phyloP scores from a whole-genome alignment of 2,113 vertebrate genomes.

The Xerus inauris region DNA sequence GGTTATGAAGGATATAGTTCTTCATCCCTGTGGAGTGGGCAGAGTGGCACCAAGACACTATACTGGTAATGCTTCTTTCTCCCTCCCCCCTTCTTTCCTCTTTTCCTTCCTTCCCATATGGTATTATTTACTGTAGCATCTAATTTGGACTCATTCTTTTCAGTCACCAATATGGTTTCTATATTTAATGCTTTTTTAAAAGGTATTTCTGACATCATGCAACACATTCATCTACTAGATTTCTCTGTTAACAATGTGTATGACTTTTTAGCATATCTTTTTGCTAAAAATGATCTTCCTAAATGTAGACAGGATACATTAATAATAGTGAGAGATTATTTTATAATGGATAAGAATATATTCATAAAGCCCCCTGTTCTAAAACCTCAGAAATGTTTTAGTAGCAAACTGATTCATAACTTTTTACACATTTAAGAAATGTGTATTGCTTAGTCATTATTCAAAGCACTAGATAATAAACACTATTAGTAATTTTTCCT shows the following conservation, averaged over 20 bases:
- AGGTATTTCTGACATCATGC: slow-evolving; percentile 44
- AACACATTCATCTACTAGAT: neutral
- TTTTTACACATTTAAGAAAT: neutral
- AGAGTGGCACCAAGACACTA: neutral
- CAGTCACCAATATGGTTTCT: neutral
- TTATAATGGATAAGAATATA: slow-evolving; percentile 22
- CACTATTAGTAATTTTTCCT: slow-evolving; percentile 37
- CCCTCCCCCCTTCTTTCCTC: neutral
- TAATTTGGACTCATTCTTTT: slow-evolving; percentile 14
- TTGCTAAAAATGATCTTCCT: slow-evolving; percentile 34
- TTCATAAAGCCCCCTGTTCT: neutral
- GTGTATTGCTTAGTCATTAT: slow-evolving; percentile 39
- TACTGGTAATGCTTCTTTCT: neutral
- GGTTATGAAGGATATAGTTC: neutral
- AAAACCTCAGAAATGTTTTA: slow-evolving; percentile 47
- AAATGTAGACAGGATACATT: neutral
- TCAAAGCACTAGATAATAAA: neutral
- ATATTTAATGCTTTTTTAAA: slow-evolving; percentile 27
- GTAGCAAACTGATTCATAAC: slow-evolving; percentile 2
- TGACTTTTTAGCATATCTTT: slow-evolving; percentile 10
- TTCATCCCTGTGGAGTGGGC: neutral
- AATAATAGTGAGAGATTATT: slow-evolving; percentile 8
- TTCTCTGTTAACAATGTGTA: neutral
- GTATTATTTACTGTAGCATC: neutral
- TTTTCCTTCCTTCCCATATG: neutral